Base-by-base conservation (phyloP, 1,140 invertebrate species). In the Maniola jurtina region DNA sequence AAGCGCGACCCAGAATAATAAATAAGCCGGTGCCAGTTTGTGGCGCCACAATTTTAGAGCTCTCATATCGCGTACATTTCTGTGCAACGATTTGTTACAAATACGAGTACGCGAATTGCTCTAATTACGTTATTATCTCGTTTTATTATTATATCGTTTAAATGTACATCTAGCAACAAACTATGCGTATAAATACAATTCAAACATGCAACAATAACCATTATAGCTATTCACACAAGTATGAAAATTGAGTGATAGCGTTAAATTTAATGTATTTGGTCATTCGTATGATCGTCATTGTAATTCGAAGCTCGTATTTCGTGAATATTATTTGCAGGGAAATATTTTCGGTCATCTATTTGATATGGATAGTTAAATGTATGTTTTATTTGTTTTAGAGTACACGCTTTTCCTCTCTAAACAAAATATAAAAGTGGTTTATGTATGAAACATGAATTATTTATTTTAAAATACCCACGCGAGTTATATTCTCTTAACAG, bases 111-210 rank as follows among this genome's bases (percentile, higher is more conserved):
- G 58, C 58, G 45, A 54, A 68, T 68, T 42, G 45, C 66, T 61
- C 70, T 71, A 71, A 71, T 64, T 71, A 62, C 59, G 61, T 64
- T 64, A 62, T 68, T 71, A 71, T 64, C 61, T 71, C 61, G 57
- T 67, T 68, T 64, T 67, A 65, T 61, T 45, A 45, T 45, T 45
- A 45, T 11, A 45, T 11, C 42, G 42, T 45, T 45, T 45, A 45
- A 11, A 45, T 45, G 42, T 45, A 45, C 42, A 45, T 1, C 42
- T 25, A 25, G 25, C 5, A 11, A n/a, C 9, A 45, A 5, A 45
- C 13, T 5, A 11, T 45, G 2, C 9, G 13, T 45, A 13, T n/a
- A 13, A 9, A 11, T 45, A 11, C 9, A 45, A 45, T 45, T 45
- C 0, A 6, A 13, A 45, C 11, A 13, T 5, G 42, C 42, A 13